Percentiles rank a stretch among this genome's conserved stretches.
Evolutionary conservation across 2,888 invertebrate species (phyloP).

Genomic region (Pinctada fucata): DNA sequence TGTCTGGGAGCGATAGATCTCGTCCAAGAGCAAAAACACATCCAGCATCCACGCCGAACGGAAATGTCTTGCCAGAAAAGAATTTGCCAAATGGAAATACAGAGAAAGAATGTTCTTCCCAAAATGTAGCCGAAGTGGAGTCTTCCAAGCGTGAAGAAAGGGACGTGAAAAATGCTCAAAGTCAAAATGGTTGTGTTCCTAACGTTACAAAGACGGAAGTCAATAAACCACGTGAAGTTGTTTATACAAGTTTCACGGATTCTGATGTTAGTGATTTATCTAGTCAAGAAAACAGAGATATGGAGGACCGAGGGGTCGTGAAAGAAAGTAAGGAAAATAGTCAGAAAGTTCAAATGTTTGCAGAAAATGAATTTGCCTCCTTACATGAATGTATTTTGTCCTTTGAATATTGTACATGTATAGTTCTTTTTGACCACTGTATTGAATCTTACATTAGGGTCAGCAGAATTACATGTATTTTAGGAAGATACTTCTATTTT

Average conservation of each 20-base stretch:
- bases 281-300: not conserved
- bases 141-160: not conserved
- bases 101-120: not conserved
- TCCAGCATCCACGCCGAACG: not conserved
- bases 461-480: too few species aligned
- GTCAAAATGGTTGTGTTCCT: conserved; percentile 6
- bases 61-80: not conserved
- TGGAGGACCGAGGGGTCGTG: not conserved
- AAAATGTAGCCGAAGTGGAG: not conserved
- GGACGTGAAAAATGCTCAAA: not conserved
- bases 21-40: conserved; percentile 15
- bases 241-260: conserved; percentile 1
- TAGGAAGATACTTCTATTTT: too few species aligned
- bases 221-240: not conserved
- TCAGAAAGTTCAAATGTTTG: too few species aligned
- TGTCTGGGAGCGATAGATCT: conserved; percentile 17
- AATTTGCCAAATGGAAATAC: not conserved
- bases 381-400: too few species aligned
- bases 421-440: too few species aligned
- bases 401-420: too few species aligned
- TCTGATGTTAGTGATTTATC: conserved; percentile 6
- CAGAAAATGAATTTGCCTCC: too few species aligned
- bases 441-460: too few species aligned
- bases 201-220: not conserved
- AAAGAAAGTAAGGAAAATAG: too few species aligned